Percentiles rank a stretch among this genome's conserved stretches.
These are phyloP conservation scores for Pipistrellus pygmaeus DNA, from an alignment of 2,797 vertebrate genomes.

Conservation along the genomic window DNA sequence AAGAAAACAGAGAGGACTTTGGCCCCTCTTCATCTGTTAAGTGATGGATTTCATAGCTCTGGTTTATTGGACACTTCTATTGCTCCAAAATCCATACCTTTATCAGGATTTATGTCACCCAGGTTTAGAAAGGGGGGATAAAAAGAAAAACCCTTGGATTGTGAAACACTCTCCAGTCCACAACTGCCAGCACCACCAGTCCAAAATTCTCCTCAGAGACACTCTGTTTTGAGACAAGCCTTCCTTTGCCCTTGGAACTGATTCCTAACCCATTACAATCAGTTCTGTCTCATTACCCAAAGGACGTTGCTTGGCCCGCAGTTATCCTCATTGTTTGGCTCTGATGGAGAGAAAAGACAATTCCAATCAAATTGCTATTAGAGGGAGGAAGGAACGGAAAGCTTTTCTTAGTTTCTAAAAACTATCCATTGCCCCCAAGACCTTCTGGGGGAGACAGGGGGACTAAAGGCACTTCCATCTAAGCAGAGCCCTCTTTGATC, in stretches of 20 bases:
- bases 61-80: neutral
- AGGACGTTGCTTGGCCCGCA: neutral
- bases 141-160: neutral
- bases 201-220: neutral
- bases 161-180: neutral
- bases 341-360: constrained; percentile 21
- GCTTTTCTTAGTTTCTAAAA: constrained; percentile 5
- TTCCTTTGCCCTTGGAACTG: constrained; percentile 41
- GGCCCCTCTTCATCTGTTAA: neutral
- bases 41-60: constrained; percentile 6
- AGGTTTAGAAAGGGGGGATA: neutral
- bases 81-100: neutral
- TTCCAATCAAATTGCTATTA: constrained; percentile 36
- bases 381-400: constrained; percentile 20
- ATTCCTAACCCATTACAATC: neutral
- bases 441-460: neutral
- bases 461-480: no score
- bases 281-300: neutral
- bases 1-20: neutral
- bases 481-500: neutral
- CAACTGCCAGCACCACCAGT: neutral
- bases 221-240: neutral
- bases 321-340: constrained; percentile 6
- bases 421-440: neutral
- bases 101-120: neutral